These are phyloP conservation scores for Gymnoscelis rufifasciata DNA, from an alignment of 2,888 invertebrate genomes.

Conservation along the genomic window DNA sequence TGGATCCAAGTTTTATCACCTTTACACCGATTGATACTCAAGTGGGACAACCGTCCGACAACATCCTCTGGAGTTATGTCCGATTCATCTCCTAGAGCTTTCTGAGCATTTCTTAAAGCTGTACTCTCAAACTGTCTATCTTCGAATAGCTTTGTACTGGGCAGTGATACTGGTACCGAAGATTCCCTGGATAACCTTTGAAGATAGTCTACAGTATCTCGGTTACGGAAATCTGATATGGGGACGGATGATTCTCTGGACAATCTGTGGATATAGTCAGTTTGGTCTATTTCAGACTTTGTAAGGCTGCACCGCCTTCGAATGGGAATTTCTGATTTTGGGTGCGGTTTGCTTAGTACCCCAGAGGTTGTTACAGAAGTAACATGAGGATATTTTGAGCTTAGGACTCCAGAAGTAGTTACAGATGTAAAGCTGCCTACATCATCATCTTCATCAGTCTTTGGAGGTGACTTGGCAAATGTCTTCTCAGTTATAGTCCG, in stretches of 20 bases:
- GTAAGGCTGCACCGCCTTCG: slow-evolving; percentile 80
- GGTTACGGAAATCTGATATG: too few relatives aligned
- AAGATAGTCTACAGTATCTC: slow-evolving; percentile 57
- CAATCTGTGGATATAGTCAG: slow-evolving; percentile 76
- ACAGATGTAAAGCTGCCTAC: slow-evolving; percentile 83
- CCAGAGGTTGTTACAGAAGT: slow-evolving; percentile 84
- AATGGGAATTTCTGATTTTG: slow-evolving; percentile 49
- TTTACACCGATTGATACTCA: slow-evolving; percentile 71
- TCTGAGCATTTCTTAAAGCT: slow-evolving; percentile 60
- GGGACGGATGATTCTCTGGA: slow-evolving; percentile 58
- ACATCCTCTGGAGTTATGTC: slow-evolving; percentile 58
- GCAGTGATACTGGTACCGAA: slow-evolving; percentile 65
- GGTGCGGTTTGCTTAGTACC: slow-evolving; percentile 75
- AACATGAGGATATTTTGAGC: slow-evolving; percentile 68
- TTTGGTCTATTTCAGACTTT: slow-evolving; percentile 84
- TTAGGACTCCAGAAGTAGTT: slow-evolving; percentile 82
- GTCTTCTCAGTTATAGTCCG: slow-evolving; percentile 77
- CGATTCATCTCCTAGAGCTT: slow-evolving; percentile 51
- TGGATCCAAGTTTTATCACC: slow-evolving; percentile 81
- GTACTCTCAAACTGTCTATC: slow-evolving; percentile 65
- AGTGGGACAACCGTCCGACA: slow-evolving; percentile 64
- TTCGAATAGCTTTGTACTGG: slow-evolving; percentile 51
- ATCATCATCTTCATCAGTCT: slow-evolving; percentile 65
- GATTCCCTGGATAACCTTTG: slow-evolving; percentile 62
- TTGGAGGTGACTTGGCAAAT: slow-evolving; percentile 74